Percentiles rank a stretch among this genome's conserved stretches.
These are phyloP conservation scores for Clytia hemisphaerica DNA, from an alignment of 30 jellyfish, hydroid and myxozoan genomes.

Conservation along the genomic window DNA sequence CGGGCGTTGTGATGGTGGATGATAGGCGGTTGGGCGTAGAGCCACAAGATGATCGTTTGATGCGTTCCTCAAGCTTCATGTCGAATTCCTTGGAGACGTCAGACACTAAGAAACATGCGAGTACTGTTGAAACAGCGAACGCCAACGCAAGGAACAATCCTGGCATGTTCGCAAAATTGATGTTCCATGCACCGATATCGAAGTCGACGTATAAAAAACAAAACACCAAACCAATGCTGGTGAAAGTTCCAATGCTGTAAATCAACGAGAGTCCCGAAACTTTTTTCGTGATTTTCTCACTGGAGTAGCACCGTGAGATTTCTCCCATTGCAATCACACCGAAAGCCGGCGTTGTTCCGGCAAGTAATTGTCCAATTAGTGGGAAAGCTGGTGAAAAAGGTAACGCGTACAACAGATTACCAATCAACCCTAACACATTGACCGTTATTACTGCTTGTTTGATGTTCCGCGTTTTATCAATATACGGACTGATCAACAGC, in stretches of 20 bases:
- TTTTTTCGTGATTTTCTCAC: slow-evolving; percentile 10
- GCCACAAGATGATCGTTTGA: slow-evolving; percentile 21
- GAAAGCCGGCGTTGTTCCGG: slow-evolving; percentile 39
- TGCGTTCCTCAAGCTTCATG: slow-evolving; percentile 23
- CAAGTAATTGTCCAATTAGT: slow-evolving; percentile 34
- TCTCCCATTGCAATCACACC: slow-evolving; percentile 42
- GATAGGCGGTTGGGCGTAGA: slow-evolving; percentile 11
- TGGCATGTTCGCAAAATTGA: slow-evolving; percentile 33
- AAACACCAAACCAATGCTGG: slow-evolving; percentile 23
- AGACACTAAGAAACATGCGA: slow-evolving; percentile 22
- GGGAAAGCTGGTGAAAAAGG: slow-evolving; percentile 49
- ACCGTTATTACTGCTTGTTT: slow-evolving; percentile 16
- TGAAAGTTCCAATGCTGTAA: slow-evolving; percentile 23
- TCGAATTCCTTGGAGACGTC: slow-evolving; percentile 35
- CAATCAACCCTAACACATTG: slow-evolving; percentile 28
- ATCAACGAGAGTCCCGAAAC: slow-evolving; percentile 16
- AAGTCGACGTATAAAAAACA: slow-evolving; percentile 24
- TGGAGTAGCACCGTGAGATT: slow-evolving; percentile 20
- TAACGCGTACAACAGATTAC: slow-evolving; percentile 32
- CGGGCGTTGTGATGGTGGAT: slow-evolving; percentile 3
- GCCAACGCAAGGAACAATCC: slow-evolving; percentile 15
- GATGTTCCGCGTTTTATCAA: slow-evolving; percentile 27
- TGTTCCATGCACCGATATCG: slow-evolving; percentile 36
- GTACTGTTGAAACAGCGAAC: not conserved
- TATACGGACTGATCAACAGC: slow-evolving; percentile 26